Evolutionary conservation across 2,888 invertebrate species (phyloP).

Genomic region (Cataglyphis albicans): DNA sequence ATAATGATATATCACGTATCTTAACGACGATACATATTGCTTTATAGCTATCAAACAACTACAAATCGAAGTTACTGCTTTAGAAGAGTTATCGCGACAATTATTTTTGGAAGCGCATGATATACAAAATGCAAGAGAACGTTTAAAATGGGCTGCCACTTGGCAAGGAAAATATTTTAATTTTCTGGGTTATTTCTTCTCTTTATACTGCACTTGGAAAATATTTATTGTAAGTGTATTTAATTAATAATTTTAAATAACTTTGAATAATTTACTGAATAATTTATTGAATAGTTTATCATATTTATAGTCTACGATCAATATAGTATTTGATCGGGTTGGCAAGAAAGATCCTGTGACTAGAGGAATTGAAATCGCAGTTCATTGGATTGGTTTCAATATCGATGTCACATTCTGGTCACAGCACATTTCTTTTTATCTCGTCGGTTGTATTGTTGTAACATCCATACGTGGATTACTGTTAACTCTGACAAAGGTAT

Average conservation of each 20-base stretch:
- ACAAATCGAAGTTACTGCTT: conserved; percentile 93
- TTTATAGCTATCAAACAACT: conserved; percentile 92
- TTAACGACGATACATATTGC: background rate
- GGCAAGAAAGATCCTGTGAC: conserved; percentile 99
- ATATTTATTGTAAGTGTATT: conserved; percentile 96
- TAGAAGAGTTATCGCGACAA: conserved; percentile 97
- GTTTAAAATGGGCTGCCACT: conserved; percentile 97
- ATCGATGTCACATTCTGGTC: conserved; percentile 99
- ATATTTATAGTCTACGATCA: conserved; percentile 94
- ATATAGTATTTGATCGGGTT: conserved; percentile 99
- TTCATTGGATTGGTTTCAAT: conserved; percentile 97
- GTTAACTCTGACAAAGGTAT: conserved; percentile 98
- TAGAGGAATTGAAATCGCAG: conserved; percentile 97
- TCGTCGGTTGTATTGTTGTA: conserved; percentile 98
- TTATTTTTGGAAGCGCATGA: conserved; percentile 98
- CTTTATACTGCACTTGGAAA: conserved; percentile 99
- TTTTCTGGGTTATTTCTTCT: conserved; percentile 99
- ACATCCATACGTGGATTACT: conserved; percentile 98
- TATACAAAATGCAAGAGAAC: conserved; percentile 95
- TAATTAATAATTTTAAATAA: background rate
- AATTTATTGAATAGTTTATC: background rate
- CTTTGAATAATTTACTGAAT: background rate
- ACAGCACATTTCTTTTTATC: conserved; percentile 98
- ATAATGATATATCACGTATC: background rate
- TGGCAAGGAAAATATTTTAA: conserved; percentile 99